A percentile compares a stretch with the other conserved stretches of the same genome.
These are phyloP conservation scores for Tragulus kanchil DNA, from an alignment of 2,113 vertebrate genomes.

Conservation along the genomic window DNA sequence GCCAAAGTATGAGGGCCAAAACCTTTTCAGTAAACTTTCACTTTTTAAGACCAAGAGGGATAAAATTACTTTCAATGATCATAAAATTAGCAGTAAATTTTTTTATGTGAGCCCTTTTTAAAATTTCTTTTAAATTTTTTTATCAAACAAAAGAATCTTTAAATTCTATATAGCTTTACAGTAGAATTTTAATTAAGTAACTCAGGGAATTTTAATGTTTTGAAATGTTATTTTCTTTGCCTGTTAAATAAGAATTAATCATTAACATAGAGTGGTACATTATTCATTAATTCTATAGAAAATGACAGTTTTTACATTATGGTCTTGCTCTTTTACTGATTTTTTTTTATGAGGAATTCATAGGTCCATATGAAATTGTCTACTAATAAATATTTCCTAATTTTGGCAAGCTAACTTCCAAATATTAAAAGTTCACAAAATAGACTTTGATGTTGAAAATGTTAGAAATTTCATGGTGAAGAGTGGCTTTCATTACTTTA, in stretches of 20 bases:
- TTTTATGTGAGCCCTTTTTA: neutral
- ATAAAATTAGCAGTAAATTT: neutral
- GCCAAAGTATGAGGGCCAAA: neutral
- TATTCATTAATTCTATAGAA: constrained; percentile 1
- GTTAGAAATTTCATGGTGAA: neutral
- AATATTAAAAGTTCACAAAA: constrained; percentile 28
- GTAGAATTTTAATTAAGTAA: constrained; percentile 29
- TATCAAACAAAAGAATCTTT: neutral
- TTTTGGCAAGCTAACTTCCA: constrained; percentile 21
- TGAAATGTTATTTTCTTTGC: neutral
- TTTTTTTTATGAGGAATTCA: neutral
- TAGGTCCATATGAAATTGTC: neutral
- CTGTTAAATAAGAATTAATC: neutral
- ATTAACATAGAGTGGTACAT: neutral
- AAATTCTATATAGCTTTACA: neutral
- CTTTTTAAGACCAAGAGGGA: neutral
- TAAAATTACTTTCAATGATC: neutral
- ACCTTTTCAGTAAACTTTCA: neutral
- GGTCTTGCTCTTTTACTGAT: neutral
- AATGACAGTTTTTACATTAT: neutral
- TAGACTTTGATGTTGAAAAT: neutral
- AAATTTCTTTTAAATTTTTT: neutral
- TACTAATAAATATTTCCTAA: neutral
- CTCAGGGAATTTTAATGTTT: neutral
- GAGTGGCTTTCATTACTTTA: neutral